Evolutionary conservation across 2,888 invertebrate genomes (phyloP).

Genomic region (Agriotes lineatus): DNA sequence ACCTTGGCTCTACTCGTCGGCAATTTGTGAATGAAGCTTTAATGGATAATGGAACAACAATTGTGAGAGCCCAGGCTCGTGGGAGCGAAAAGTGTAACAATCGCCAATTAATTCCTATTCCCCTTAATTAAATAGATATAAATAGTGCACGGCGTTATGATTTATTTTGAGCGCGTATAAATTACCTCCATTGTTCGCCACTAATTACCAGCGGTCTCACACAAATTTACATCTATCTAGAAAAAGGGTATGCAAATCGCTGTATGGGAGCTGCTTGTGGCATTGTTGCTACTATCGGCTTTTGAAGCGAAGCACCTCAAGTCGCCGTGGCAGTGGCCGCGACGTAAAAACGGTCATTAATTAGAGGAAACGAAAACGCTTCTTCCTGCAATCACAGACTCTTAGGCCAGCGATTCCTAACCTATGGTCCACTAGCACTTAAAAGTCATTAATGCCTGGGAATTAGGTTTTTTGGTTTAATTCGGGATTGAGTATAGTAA

Average conservation of each 20-base stretch:
- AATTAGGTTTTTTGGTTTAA: no score
- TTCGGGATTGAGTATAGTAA: no score
- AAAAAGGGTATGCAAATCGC: slow-evolving; percentile 19
- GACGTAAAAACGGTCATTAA: background rate
- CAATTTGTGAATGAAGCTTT: slow-evolving; percentile 20
- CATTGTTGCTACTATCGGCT: background rate
- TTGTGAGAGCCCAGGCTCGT: slow-evolving; percentile 14
- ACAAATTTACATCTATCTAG: slow-evolving; percentile 12
- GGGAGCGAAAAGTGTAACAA: slow-evolving; percentile 27
- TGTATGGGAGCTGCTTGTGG: no score
- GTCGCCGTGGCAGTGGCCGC: background rate
- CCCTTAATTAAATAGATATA: slow-evolving; percentile 19
- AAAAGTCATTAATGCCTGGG: no score
- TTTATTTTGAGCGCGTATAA: slow-evolving; percentile 29
- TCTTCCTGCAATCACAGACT: background rate
- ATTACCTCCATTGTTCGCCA: slow-evolving; percentile 21
- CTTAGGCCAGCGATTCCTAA: no score
- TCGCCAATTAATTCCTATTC: slow-evolving; percentile 27
- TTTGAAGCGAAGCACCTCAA: background rate
- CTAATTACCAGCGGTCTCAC: slow-evolving; percentile 24
- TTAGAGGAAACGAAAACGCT: background rate
- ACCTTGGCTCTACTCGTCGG: slow-evolving; percentile 6
- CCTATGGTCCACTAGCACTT: no score
- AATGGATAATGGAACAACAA: slow-evolving; percentile 3
- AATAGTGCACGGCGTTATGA: slow-evolving; percentile 27